Evolutionary conservation across 2,797 vertebrate genomes (phyloP), one percentile per base, ranked within the genome.

Genomic region (Delichon dasypus): DNA sequence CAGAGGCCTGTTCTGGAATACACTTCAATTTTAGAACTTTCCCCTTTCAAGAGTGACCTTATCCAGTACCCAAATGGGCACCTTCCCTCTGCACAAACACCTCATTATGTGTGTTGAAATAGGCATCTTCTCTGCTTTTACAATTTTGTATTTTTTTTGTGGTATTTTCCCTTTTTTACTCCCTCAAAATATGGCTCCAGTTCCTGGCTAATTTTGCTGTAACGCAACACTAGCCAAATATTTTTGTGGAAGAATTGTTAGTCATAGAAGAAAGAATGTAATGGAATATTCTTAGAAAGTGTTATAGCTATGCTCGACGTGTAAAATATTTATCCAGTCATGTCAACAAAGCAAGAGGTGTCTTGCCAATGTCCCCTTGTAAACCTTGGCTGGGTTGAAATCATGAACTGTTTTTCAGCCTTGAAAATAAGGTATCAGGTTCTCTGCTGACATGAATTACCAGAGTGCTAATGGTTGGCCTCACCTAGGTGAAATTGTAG

Each of bases 201-300:
- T 81, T 84, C 65, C 73, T 93, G 70, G 40, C 75, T 85, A 30
- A 53, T 92, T 94, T 47, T 70, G 54, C 76, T 92, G 82, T 40
- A 94, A 92, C 7, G 0, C 15, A 53, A 91, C 66, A 25, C 78
- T 45, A 15, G 51, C 51, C 85, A 93, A 93, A 81, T 95, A 78
- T 88, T 95, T 95, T 70, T 77, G n/a, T 40, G 38, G 32, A 36
- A 62, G 81, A 47, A 68, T 75, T 58, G 44, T 85, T 88, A 91
- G 81, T 93, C 92, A 80, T 3, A 5, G 65, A 34, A 88, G 80
- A 21, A 92, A 30, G 58, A 88, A 89, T 57, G 86, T 45, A n/a
- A 77, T 27, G 32, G 34, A 91, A 48, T 94, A 93, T 95, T 96
- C 93, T 94, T 96, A 94, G 96, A 96, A 96, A 96, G 95, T 74